Evolutionary conservation across 1,140 invertebrate species (phyloP).

Genomic region (Streblospio benedicti): DNA sequence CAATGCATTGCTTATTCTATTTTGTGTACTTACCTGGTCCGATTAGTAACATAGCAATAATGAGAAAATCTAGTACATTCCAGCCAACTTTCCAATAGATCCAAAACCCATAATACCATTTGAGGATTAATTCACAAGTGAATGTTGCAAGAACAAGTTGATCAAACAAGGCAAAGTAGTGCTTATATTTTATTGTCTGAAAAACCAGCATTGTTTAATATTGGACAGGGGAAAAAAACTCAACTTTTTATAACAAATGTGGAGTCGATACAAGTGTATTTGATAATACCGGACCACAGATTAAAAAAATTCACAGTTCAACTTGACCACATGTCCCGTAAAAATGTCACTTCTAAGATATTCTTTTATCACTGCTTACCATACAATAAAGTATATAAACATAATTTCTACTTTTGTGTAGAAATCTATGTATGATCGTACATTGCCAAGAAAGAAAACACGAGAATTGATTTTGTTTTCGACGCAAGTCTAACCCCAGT

Average conservation of each 20-base stretch:
- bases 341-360: too few relatives aligned
- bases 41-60: slow-evolving; percentile 23
- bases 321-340: too few relatives aligned
- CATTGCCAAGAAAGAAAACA: not conserved
- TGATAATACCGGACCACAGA: not conserved
- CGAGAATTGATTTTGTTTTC: not conserved
- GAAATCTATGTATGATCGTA: not conserved
- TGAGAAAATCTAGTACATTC: slow-evolving; percentile 34
- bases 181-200: slow-evolving; percentile 4
- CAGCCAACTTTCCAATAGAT: slow-evolving; percentile 33
- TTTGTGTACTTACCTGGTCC: slow-evolving; percentile 12
- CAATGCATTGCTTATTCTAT: not conserved
- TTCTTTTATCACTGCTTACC: too few relatives aligned
- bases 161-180: slow-evolving; percentile 14
- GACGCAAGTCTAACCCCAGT: not conserved
- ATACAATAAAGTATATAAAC: too few relatives aligned
- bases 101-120: slow-evolving; percentile 34
- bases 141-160: slow-evolving; percentile 11
- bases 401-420: too few relatives aligned
- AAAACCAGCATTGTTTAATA: not conserved
- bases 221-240: not conserved
- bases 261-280: not conserved
- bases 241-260: not conserved
- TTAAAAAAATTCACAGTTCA: too few relatives aligned
- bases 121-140: slow-evolving; percentile 28